These are phyloP conservation scores for Diloba caeruleocephala DNA, from an alignment of 2,888 invertebrate species.

Conservation along the genomic window DNA sequence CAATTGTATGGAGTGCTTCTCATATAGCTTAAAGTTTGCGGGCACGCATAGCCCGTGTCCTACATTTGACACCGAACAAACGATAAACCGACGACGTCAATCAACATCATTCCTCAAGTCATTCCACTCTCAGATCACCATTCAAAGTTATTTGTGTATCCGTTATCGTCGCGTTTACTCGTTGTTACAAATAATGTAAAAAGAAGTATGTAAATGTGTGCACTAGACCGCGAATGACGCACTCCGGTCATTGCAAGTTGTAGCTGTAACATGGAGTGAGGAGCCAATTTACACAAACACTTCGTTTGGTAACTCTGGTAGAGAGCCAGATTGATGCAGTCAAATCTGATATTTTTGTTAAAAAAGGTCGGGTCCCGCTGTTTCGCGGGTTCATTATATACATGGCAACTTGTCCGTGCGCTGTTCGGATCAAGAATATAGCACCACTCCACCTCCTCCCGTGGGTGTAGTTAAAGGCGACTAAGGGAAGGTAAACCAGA, in stretches of 20 bases:
- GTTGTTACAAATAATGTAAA: conserved; percentile 35
- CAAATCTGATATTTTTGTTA: too few species aligned
- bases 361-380: too few species aligned
- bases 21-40: neutral
- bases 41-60: neutral
- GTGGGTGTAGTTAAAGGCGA: too few species aligned
- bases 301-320: conserved; percentile 21
- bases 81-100: neutral
- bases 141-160: conserved; percentile 25
- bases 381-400: too few species aligned
- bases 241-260: conserved; percentile 23
- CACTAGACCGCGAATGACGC: conserved; percentile 46
- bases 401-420: too few species aligned
- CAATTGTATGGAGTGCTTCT: too few species aligned
- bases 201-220: conserved; percentile 51
- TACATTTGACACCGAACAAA: conserved; percentile 2
- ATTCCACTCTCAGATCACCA: conserved; percentile 19
- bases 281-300: conserved; percentile 8
- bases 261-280: conserved; percentile 19
- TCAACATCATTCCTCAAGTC: conserved; percentile 14
- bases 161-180: conserved; percentile 29
- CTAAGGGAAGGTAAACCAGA: too few species aligned
- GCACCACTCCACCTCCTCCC: too few species aligned
- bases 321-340: conserved; percentile 22
- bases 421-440: too few species aligned